Conservation (phyloP, 1,140 invertebrate species). For the Conus ventricosus region DNA sequence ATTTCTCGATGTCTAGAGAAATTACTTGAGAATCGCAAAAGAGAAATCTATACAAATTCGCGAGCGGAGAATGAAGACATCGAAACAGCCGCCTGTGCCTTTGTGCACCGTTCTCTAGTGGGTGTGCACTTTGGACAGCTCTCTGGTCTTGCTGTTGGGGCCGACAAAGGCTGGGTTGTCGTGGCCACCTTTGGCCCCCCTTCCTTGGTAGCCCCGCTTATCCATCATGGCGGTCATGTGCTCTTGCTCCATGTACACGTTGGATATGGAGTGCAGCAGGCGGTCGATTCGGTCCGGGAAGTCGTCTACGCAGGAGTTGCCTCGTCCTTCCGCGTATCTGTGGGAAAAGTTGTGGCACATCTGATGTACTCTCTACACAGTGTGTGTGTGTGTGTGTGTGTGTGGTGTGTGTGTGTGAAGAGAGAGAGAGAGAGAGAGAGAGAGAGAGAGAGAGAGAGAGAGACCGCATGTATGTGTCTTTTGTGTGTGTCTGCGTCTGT, state of each 20-base stretch:
- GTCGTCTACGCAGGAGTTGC: conserved; percentile 62
- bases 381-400: conserved; percentile 7
- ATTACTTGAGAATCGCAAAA: no score
- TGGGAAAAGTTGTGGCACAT: neutral
- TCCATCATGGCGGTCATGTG: conserved; percentile 23
- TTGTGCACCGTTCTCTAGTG: neutral
- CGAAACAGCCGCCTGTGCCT: neutral
- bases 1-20: no score
- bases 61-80: neutral
- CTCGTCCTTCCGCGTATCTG: neutral
- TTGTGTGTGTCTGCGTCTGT: neutral
- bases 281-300: conserved; percentile 75
- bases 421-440: no score
- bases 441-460: no score
- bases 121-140: conserved; percentile 29
- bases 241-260: conserved; percentile 72
- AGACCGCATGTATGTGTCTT: neutral
- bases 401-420: neutral
- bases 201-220: conserved; percentile 6
- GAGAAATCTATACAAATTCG: neutral
- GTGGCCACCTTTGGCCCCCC: neutral
- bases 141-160: neutral
- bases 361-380: no score
- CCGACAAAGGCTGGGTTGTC: neutral
- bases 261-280: conserved; percentile 74